These are phyloP conservation scores for Entelurus aequoreus DNA, from an alignment of 2,113 vertebrate species.

Conservation along the genomic window DNA sequence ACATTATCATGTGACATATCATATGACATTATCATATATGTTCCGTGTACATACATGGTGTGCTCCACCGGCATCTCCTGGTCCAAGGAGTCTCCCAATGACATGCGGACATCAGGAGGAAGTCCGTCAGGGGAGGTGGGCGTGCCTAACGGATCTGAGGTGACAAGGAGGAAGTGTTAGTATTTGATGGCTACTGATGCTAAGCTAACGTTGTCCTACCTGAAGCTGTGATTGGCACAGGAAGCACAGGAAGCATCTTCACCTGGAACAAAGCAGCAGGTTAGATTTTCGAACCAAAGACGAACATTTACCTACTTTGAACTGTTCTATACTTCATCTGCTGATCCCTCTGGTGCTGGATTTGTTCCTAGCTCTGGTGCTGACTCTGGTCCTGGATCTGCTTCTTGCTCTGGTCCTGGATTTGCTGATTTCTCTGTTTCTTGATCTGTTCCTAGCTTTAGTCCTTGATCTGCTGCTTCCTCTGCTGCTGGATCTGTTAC, in stretches of 20 bases:
- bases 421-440: background rate
- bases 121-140: constrained; percentile 55
- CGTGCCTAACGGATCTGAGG: constrained; percentile 61
- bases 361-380: too few species aligned
- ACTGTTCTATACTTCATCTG: constrained; percentile 13
- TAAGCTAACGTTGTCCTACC: constrained; percentile 17
- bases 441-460: too few species aligned
- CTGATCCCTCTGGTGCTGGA: background rate
- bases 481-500: background rate
- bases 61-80: constrained; percentile 72
- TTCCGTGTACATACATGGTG: constrained; percentile 60
- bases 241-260: background rate
- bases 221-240: constrained; percentile 16
- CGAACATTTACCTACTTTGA: background rate
- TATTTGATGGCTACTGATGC: background rate
- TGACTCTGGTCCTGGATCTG: too few species aligned
- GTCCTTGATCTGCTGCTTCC: background rate
- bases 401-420: too few species aligned
- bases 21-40: background rate
- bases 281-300: background rate
- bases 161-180: background rate
- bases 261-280: constrained; percentile 14
- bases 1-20: too few species aligned
- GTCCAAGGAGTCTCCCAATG: constrained; percentile 74
- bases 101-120: constrained; percentile 13